Conservation (phyloP, 2,797 vertebrate species). For the Dallia pectoralis region DNA sequence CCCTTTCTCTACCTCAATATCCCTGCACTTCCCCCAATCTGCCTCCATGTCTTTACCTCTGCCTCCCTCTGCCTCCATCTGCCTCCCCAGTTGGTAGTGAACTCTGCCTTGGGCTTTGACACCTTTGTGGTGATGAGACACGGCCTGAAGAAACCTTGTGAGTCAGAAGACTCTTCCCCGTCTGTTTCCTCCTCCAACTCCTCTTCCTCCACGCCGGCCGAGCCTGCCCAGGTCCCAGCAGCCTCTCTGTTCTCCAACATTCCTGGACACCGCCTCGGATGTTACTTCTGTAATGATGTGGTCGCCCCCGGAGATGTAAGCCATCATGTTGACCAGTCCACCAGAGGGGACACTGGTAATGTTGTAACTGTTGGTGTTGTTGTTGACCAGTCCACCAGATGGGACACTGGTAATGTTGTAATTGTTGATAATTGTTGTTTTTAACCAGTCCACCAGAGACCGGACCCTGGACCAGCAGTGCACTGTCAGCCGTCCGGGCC, state of each 20-base stretch:
- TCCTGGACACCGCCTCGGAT: conserved; percentile 95
- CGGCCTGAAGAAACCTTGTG: conserved; percentile 84
- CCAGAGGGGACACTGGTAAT: too few species aligned
- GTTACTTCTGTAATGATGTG: conserved; percentile 99
- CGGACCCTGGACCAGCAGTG: conserved; percentile 97
- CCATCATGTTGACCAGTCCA: conserved; percentile 4
- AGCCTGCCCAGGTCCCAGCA: conserved; percentile 69
- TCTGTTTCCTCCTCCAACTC: conserved; percentile 69
- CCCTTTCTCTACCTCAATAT: background rate
- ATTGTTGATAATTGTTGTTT: background rate
- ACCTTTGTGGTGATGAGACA: conserved; percentile 99
- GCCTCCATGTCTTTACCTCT: conserved; percentile 10
- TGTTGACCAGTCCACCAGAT: background rate
- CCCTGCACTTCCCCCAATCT: background rate
- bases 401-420: background rate
- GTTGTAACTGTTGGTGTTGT: background rate
- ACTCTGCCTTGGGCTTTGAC: conserved; percentile 95
- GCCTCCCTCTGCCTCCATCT: background rate
- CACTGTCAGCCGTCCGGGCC: conserved; percentile 92
- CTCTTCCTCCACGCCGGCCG: conserved; percentile 63
- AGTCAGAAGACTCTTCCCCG: conserved; percentile 68
- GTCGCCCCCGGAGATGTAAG: conserved; percentile 98
- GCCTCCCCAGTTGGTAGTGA: conserved; percentile 84
- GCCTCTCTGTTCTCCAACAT: conserved; percentile 97
- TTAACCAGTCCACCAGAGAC: conserved; percentile 90